phyloP scores from a whole-genome alignment of 2,797 vertebrate species.

The Triplophysa bombifrons region DNA sequence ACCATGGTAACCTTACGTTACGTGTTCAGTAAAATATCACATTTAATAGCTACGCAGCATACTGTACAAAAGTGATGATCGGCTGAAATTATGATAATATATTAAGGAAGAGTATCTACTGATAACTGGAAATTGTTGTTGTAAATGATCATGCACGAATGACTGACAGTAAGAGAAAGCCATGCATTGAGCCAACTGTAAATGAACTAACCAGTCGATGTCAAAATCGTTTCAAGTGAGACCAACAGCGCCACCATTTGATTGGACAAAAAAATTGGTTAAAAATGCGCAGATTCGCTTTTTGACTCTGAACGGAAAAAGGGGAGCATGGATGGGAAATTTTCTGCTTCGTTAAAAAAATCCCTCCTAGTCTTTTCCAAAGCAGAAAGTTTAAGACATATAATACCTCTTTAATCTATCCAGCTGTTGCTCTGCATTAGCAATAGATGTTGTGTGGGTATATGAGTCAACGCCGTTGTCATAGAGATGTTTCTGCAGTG shows the following conservation, averaged over 20 bases:
- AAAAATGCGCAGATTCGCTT: neutral
- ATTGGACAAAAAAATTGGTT: neutral
- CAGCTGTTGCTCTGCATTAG: neutral
- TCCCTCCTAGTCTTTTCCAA: neutral
- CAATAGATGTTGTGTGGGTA: neutral
- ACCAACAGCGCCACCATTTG: constrained; percentile 35
- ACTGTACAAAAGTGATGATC: neutral
- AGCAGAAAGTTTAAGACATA: neutral
- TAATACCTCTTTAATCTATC: neutral
- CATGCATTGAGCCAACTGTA: neutral
- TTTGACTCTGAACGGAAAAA: constrained; percentile 36
- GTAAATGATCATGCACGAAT: neutral
- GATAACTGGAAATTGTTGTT: neutral
- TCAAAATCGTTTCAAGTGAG: neutral
- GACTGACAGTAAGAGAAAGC: neutral
- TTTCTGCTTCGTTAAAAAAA: constrained; percentile 4
- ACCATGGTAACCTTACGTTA: neutral
- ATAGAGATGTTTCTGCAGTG: neutral
- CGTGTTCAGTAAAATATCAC: neutral
- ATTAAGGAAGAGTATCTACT: neutral
- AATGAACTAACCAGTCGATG: constrained; percentile 9
- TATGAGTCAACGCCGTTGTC: neutral
- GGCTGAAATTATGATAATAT: neutral
- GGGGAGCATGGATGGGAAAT: neutral
- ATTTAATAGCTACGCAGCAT: neutral